phyloP scores from a whole-genome alignment of 2,888 invertebrate species.

The Mellilla xanthometata region DNA sequence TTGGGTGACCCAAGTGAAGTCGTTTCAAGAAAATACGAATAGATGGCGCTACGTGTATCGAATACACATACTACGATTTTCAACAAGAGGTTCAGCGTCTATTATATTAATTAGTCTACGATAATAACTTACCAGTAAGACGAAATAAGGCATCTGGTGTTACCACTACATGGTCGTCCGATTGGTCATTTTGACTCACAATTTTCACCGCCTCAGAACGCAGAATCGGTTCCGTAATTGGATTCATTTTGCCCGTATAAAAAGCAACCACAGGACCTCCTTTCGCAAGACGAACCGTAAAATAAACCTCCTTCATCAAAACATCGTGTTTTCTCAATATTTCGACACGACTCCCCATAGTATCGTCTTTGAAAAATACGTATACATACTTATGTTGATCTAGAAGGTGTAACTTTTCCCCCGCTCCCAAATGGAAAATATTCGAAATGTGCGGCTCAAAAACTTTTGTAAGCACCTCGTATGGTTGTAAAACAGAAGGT shows the following conservation, averaged over 20 bases:
- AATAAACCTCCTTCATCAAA: constrained; percentile 50
- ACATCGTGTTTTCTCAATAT: constrained; percentile 52
- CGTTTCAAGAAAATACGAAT: too few species aligned
- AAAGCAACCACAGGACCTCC: constrained; percentile 49
- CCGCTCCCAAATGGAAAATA: constrained; percentile 37
- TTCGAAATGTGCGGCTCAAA: constrained; percentile 41
- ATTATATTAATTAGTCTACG: too few species aligned
- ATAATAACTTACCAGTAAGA: constrained; percentile 56
- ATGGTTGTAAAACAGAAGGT: constrained; percentile 52
- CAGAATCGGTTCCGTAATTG: constrained; percentile 35
- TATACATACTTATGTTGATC: constrained; percentile 49
- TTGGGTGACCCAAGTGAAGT: too few species aligned
- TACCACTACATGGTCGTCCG: constrained; percentile 42
- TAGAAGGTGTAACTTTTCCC: constrained; percentile 36
- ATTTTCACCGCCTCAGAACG: constrained; percentile 26
- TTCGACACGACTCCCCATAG: constrained; percentile 38
- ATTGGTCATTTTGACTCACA: constrained; percentile 11
- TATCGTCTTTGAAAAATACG: constrained; percentile 49
- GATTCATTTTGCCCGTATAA: constrained; percentile 62
- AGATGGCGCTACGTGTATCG: too few species aligned
- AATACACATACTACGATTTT: too few species aligned
- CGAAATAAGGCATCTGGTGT: constrained; percentile 50
- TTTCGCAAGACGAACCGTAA: constrained; percentile 34
- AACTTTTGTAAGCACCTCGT: constrained; percentile 35
- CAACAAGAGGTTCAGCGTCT: too few species aligned